Evolutionary conservation across 2,797 vertebrate species (phyloP).

Genomic region (Argyrosomus regius): DNA sequence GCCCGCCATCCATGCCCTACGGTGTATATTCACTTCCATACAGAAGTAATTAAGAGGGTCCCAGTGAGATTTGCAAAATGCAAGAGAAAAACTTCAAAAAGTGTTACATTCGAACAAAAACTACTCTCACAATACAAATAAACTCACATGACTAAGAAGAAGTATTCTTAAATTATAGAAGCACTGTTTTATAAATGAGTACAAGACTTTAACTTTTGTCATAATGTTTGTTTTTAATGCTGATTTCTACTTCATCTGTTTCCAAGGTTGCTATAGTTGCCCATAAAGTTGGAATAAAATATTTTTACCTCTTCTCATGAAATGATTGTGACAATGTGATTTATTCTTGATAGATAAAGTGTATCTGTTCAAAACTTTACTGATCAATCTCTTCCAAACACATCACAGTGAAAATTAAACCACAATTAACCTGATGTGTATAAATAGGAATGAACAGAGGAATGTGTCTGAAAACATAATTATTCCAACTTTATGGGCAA

Average conservation of each 20-base stretch:
- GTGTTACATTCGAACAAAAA: neutral
- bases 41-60: constrained; percentile 1
- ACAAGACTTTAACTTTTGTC: neutral
- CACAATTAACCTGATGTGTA: too few relatives aligned
- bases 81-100: neutral
- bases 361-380: too few relatives aligned
- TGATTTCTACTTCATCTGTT: neutral
- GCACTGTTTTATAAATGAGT: neutral
- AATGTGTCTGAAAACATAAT: too few relatives aligned
- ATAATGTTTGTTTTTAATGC: neutral
- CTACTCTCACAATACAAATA: neutral
- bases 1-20: neutral
- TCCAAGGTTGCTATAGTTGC: neutral
- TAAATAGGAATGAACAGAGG: too few relatives aligned
- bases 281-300: too few relatives aligned
- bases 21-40: neutral
- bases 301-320: too few relatives aligned
- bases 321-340: too few relatives aligned
- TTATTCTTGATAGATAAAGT: too few relatives aligned
- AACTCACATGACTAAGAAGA: neutral
- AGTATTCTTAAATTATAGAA: neutral
- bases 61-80: neutral
- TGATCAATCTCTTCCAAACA: too few relatives aligned
- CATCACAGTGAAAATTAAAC: too few relatives aligned
- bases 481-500: too few relatives aligned